Conservation (phyloP, 1,140 invertebrate genomes). For the Nephotettix cincticeps region DNA sequence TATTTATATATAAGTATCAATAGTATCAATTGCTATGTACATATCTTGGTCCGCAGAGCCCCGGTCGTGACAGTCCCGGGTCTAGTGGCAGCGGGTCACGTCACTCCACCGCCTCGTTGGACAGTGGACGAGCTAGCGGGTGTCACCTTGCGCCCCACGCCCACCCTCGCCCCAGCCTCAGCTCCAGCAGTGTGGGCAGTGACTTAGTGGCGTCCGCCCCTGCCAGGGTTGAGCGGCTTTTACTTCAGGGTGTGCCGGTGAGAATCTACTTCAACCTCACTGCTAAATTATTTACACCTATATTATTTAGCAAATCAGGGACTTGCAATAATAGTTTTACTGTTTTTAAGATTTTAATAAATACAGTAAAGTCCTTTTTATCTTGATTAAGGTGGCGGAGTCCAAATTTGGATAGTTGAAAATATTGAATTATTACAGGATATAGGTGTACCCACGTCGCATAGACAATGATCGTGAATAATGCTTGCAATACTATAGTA, state of each 20-base stretch:
- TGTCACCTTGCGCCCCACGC: conserved; percentile 33
- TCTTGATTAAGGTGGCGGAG: too few relatives aligned
- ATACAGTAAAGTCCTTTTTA: too few relatives aligned
- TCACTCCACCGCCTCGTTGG: conserved; percentile 89
- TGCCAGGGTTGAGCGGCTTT: conserved; percentile 61
- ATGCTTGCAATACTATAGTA: too few relatives aligned
- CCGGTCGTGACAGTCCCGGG: conserved; percentile 84
- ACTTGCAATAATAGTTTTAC: too few relatives aligned
- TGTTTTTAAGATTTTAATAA: too few relatives aligned
- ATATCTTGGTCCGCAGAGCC: too few relatives aligned
- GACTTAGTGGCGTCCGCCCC: conserved; percentile 48
- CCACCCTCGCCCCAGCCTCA: conserved; percentile 33
- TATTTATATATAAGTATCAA: too few relatives aligned
- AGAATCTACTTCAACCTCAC: conserved; percentile 37
- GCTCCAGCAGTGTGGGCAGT: conserved; percentile 70
- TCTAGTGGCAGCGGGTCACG: conserved; percentile 81
- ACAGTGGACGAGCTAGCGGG: conserved; percentile 83
- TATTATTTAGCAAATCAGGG: neutral
- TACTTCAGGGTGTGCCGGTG: conserved; percentile 60
- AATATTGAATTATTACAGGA: too few relatives aligned
- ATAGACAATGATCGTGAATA: too few relatives aligned
- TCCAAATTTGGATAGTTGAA: too few relatives aligned
- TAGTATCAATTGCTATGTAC: too few relatives aligned
- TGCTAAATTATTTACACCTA: neutral
- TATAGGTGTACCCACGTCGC: too few relatives aligned